These are phyloP conservation scores for Dicerorhinus sumatrensis DNA, from an alignment of 2,113 vertebrate species.

Conservation along the genomic window DNA sequence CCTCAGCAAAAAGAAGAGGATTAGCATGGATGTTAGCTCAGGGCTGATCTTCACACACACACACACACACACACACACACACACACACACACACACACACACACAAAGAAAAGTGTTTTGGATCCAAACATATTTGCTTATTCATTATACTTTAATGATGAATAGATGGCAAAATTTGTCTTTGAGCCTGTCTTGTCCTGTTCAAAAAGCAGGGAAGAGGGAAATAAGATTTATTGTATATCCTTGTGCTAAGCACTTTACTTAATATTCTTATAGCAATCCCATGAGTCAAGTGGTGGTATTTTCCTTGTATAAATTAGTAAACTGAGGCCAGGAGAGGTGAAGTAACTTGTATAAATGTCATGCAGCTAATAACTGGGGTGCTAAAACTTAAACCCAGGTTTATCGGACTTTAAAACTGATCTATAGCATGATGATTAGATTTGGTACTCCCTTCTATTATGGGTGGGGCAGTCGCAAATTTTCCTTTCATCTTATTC, in stretches of 20 bases:
- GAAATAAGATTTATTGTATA: neutral
- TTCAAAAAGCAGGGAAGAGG: neutral
- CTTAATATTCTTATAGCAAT: neutral
- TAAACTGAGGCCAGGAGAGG: neutral
- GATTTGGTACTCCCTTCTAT: neutral
- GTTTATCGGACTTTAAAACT: neutral
- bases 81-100: too few species aligned
- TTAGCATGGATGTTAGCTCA: too few species aligned
- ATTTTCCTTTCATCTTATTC: neutral
- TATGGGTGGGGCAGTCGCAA: neutral
- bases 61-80: too few species aligned
- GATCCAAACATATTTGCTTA: constrained; percentile 12
- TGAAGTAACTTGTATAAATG: neutral
- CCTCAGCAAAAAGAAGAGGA: too few species aligned
- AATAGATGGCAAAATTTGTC: neutral
- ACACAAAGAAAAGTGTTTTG: neutral
- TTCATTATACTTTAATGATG: constrained; percentile 9
- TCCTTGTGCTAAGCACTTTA: neutral
- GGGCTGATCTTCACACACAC: too few species aligned
- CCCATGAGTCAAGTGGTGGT: neutral
- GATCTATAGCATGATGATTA: neutral
- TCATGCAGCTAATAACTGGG: neutral
- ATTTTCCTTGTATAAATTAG: neutral
- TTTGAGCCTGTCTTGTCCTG: neutral
- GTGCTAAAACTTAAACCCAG: neutral